These are phyloP conservation scores for Scomber colias DNA, from an alignment of 2,113 vertebrate genomes.

Conservation along the genomic window DNA sequence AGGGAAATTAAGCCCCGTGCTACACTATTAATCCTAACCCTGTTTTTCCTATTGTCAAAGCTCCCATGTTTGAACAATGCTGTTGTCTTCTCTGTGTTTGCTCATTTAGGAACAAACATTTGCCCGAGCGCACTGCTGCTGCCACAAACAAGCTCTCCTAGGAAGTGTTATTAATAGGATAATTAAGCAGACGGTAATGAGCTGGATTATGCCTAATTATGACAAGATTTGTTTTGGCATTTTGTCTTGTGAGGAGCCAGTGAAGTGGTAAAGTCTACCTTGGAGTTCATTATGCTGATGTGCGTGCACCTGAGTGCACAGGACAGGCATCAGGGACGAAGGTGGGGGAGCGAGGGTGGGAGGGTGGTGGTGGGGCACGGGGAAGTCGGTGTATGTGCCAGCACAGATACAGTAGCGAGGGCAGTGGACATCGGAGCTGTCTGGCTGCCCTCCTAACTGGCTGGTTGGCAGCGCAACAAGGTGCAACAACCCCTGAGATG, in stretches of 20 bases:
- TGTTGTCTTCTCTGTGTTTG: conserved; percentile 97
- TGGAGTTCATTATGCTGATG: conserved; percentile 93
- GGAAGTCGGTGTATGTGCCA: conserved; percentile 44
- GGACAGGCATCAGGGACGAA: conserved; percentile 72
- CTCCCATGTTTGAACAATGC: conserved; percentile 92
- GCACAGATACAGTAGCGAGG: conserved; percentile 55
- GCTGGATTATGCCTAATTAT: conserved; percentile 99
- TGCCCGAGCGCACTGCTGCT: conserved; percentile 87
- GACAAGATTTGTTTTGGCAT: conserved; percentile 99
- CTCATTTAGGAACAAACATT: conserved; percentile 99
- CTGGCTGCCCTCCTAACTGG: conserved; percentile 52
- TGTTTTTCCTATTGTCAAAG: conserved; percentile 86
- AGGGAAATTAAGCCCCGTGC: conserved; percentile 66
- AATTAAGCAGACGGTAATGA: conserved; percentile 99
- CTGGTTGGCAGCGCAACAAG: conserved; percentile 59
- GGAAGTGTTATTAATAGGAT: conserved; percentile 99
- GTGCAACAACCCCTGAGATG: conserved; percentile 52
- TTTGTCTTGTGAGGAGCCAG: conserved; percentile 91
- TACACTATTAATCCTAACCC: conserved; percentile 81
- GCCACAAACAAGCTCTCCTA: conserved; percentile 94
- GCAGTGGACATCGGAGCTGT: conserved; percentile 48
- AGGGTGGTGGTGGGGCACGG: not conserved
- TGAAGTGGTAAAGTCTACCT: conserved; percentile 95
- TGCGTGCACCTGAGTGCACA: conserved; percentile 91
- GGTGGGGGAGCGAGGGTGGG: conserved; percentile 18